These are phyloP conservation scores for Glandiceps talaboti DNA, from an alignment of 53 echinoderm and acorn worm species.

Conservation along the genomic window DNA sequence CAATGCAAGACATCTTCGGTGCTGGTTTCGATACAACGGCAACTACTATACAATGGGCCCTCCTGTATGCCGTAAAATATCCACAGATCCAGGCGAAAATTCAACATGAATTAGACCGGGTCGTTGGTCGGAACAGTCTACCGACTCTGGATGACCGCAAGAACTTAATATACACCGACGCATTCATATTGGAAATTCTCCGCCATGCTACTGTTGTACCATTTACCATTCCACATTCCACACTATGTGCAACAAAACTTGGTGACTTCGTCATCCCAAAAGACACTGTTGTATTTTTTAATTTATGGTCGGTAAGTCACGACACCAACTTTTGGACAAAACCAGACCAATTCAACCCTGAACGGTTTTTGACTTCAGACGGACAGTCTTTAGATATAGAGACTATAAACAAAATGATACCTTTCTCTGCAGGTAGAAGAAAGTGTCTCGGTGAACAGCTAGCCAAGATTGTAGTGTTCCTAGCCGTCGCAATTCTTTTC, in stretches of 20 bases:
- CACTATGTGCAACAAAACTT: conserved; percentile 54
- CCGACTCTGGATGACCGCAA: conserved; percentile 45
- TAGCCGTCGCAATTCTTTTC: too few species aligned
- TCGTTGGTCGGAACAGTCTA: conserved; percentile 35
- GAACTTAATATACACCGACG: conserved; percentile 53
- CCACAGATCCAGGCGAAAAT: conserved; percentile 55
- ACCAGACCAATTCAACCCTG: too few species aligned
- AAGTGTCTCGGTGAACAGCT: too few species aligned
- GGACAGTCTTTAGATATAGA: too few species aligned
- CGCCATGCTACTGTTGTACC: conserved; percentile 63
- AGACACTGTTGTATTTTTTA: too few species aligned
- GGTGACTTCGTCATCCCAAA: conserved; percentile 44
- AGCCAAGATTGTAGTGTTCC: too few species aligned
- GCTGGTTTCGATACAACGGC: conserved; percentile 81
- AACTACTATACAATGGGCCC: conserved; percentile 41
- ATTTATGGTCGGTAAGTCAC: too few species aligned
- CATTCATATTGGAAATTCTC: conserved; percentile 56
- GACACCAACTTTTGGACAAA: too few species aligned
- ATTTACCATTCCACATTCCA: conserved; percentile 79
- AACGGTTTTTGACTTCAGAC: too few species aligned
- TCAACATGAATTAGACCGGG: conserved; percentile 46
- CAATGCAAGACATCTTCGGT: conserved; percentile 53
- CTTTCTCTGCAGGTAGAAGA: too few species aligned
- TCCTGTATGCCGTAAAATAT: conserved; percentile 40
- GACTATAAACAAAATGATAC: too few species aligned